These are phyloP conservation scores for Xestia ashworthii DNA, from an alignment of 2,888 invertebrate genomes.

Conservation along the genomic window DNA sequence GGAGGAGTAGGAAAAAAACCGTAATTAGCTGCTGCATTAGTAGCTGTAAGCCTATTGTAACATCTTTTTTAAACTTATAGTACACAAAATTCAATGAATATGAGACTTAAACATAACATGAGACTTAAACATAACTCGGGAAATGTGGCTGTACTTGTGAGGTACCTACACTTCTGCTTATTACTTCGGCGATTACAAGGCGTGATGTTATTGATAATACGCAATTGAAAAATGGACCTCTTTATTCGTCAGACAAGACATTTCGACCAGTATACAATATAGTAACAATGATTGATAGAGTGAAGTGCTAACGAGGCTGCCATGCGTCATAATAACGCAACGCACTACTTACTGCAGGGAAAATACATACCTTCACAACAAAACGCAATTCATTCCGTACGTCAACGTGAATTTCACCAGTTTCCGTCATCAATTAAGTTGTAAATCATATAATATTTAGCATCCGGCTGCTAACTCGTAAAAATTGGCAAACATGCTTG, in stretches of 20 bases:
- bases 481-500: constrained; percentile 6
- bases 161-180: too few relatives aligned
- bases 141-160: too few relatives aligned
- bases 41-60: too few relatives aligned
- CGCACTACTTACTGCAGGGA: constrained; percentile 39
- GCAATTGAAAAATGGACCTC: background rate
- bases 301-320: constrained; percentile 44
- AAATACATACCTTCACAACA: constrained; percentile 44
- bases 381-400: constrained; percentile 48
- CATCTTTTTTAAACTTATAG: too few relatives aligned
- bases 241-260: background rate
- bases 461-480: constrained; percentile 5
- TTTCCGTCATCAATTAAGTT: constrained; percentile 40
- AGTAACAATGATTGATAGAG: constrained; percentile 33
- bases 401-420: constrained; percentile 44
- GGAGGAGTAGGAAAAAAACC: too few relatives aligned
- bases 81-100: too few relatives aligned
- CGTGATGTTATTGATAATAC: background rate
- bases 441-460: constrained; percentile 32
- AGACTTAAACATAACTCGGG: too few relatives aligned
- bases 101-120: too few relatives aligned
- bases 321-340: constrained; percentile 49
- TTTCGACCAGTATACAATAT: constrained; percentile 28
- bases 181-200: too few relatives aligned
- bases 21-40: too few relatives aligned